A percentile compares a stretch with the other conserved stretches of the same genome.
phyloP scores from a whole-genome alignment of 2,888 invertebrate species.

The Megamerina dolium region DNA sequence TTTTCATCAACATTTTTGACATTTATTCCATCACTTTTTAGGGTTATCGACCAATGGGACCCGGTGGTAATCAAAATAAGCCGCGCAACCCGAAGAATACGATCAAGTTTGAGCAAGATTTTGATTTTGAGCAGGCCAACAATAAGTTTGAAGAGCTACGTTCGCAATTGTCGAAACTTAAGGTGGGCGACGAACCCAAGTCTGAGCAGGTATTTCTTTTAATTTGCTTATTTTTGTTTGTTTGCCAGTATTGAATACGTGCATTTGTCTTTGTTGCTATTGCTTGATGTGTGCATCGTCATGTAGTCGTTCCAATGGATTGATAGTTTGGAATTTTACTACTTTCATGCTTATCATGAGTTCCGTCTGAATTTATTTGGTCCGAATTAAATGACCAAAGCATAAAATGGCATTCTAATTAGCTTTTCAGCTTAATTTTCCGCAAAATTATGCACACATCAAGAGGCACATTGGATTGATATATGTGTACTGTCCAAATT shows the following conservation, averaged over 20 bases:
- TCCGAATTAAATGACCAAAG: no score
- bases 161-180: slow-evolving; percentile 76
- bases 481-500: no score
- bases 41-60: slow-evolving; percentile 49
- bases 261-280: slow-evolving; percentile 13
- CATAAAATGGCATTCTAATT: no score
- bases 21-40: slow-evolving; percentile 19
- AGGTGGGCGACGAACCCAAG: slow-evolving; percentile 57
- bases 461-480: no score
- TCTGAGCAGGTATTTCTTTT: slow-evolving; percentile 50
- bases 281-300: slow-evolving; percentile 3
- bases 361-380: no score
- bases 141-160: slow-evolving; percentile 92
- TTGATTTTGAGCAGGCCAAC: slow-evolving; percentile 98
- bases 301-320: not conserved
- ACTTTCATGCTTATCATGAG: no score
- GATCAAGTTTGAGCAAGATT: slow-evolving; percentile 92
- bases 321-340: no score
- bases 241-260: slow-evolving; percentile 11
- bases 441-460: no score
- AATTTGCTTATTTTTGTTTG: slow-evolving; percentile 16
- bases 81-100: slow-evolving; percentile 56
- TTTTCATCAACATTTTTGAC: slow-evolving; percentile 20
- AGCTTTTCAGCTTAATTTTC: no score
- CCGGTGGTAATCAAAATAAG: slow-evolving; percentile 52